These are phyloP conservation scores for Pseudochaenichthys georgianus DNA, from an alignment of 2,797 vertebrate species.

Conservation along the genomic window DNA sequence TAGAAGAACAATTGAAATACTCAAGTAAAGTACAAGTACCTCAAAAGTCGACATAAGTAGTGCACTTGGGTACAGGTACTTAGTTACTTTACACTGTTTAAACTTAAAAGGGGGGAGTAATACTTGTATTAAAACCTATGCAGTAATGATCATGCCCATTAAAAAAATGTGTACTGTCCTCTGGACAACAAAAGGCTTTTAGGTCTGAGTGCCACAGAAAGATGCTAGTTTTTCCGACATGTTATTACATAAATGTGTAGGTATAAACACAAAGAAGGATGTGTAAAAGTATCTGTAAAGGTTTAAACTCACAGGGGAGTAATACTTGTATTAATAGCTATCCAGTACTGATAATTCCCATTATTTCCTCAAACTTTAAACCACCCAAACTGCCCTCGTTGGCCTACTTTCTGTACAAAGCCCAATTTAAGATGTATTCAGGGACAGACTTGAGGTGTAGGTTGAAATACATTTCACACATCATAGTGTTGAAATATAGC, in stretches of 20 bases:
- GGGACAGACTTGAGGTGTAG: accelerated
- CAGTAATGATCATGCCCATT: too few species aligned
- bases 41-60: too few species aligned
- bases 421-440: neutral
- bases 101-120: too few species aligned
- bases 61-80: too few species aligned
- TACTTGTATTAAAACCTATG: too few species aligned
- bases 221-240: neutral
- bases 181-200: too few species aligned
- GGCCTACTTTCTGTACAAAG: slow-evolving; percentile 50
- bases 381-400: slow-evolving; percentile 7
- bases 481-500: accelerated
- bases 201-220: neutral
- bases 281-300: neutral
- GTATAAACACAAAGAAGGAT: neutral
- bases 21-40: too few species aligned
- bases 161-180: too few species aligned
- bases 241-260: too few species aligned
- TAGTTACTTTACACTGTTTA: too few species aligned
- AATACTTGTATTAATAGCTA: neutral
- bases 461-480: neutral
- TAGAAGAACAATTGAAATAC: too few species aligned
- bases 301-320: neutral
- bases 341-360: neutral
- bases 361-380: neutral